Evolutionary conservation across 92 coral and sea anemone species (phyloP).

Genomic region (Phenganax stokvisi): DNA sequence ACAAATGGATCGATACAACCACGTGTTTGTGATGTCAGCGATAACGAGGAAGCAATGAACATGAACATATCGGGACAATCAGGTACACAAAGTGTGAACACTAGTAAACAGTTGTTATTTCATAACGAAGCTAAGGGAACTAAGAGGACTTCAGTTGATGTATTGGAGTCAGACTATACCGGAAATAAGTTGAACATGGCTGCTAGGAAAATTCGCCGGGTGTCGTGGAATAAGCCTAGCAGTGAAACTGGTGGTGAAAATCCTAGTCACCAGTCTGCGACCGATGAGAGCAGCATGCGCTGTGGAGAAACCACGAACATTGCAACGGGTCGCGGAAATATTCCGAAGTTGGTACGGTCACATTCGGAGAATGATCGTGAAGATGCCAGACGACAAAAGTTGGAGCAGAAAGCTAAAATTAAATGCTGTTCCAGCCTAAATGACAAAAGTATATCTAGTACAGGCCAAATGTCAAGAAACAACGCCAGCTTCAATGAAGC

Average conservation of each 20-base stretch:
- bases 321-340: not conserved
- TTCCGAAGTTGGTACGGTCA: slow-evolving; percentile 14
- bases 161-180: not conserved
- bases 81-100: not conserved
- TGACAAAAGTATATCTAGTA: not conserved
- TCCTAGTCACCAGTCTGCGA: not conserved
- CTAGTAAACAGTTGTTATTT: slow-evolving; percentile 11
- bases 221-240: not conserved
- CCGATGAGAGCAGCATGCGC: too few species aligned
- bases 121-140: not conserved
- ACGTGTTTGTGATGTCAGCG: not conserved
- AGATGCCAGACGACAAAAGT: not conserved
- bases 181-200: not conserved
- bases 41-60: not conserved
- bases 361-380: slow-evolving; percentile 1
- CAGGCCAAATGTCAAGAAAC: not conserved
- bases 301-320: too few species aligned
- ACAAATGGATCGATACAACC: not conserved
- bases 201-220: not conserved
- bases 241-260: not conserved
- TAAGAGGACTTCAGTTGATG: not conserved
- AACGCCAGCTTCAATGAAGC: too few species aligned
- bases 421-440: not conserved
- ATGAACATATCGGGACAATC: not conserved
- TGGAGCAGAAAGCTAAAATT: not conserved